Percentiles rank a stretch among this genome's conserved stretches.
These are phyloP conservation scores for Oedothorax gibbosus DNA, from an alignment of 1,140 invertebrate genomes.

Conservation along the genomic window DNA sequence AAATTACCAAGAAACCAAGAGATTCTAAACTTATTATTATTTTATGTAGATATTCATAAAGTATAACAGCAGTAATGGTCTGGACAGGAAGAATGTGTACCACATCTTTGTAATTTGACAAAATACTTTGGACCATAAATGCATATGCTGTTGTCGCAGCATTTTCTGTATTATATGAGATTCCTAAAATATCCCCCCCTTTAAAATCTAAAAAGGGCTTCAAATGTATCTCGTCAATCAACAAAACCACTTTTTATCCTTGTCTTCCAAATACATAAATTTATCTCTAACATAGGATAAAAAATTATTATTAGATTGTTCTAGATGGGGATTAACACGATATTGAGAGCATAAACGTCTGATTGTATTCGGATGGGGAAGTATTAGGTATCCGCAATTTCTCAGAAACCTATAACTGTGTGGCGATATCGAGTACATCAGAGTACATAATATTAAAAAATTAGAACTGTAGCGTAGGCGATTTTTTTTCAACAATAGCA, in stretches of 20 bases:
- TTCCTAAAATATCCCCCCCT: slow-evolving; percentile 61
- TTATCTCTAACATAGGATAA: background rate
- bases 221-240: slow-evolving; percentile 34
- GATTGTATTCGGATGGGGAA: background rate
- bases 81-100: slow-evolving; percentile 60
- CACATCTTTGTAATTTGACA: slow-evolving; percentile 58
- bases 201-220: slow-evolving; percentile 62
- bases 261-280: background rate
- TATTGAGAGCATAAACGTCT: background rate
- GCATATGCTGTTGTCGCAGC: slow-evolving; percentile 58
- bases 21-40: slow-evolving; percentile 52
- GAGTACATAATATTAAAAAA: background rate
- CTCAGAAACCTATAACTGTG: background rate
- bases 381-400: background rate
- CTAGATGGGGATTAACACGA: background rate
- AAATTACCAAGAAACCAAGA: slow-evolving; percentile 24
- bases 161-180: slow-evolving; percentile 45
- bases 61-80: slow-evolving; percentile 40
- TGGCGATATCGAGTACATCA: background rate
- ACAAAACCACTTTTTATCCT: background rate
- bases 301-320: too few species aligned
- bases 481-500: background rate
- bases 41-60: slow-evolving; percentile 40
- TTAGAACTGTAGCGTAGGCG: background rate
- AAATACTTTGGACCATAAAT: slow-evolving; percentile 61